phyloP scores from a whole-genome alignment of 2,113 vertebrate species.

The Gasterosteus nipponicus region DNA sequence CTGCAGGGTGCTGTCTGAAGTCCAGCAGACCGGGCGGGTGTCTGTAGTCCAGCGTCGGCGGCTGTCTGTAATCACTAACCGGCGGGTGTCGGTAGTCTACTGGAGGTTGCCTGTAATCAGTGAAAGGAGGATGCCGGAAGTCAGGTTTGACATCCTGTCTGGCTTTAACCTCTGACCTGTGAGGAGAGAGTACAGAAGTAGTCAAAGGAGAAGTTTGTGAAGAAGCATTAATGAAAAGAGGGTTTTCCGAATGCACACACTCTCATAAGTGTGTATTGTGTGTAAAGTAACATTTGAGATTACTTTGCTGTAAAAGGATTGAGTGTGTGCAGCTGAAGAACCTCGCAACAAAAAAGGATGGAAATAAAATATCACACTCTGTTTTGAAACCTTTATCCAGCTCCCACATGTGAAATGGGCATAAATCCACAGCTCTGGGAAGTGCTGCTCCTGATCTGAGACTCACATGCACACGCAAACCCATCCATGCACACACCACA shows the following conservation, averaged over 20 bases:
- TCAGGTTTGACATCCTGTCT: conserved; percentile 99
- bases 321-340: conserved; percentile 6
- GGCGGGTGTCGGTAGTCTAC: conserved; percentile 97
- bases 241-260: background rate
- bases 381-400: conserved; percentile 50
- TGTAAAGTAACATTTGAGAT: background rate
- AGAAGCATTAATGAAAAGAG: background rate
- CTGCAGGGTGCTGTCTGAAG: conserved; percentile 92
- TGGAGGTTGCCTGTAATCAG: conserved; percentile 94
- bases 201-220: conserved; percentile 10
- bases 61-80: conserved; percentile 92
- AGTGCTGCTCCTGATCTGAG: conserved; percentile 34
- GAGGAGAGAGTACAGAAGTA: conserved; percentile 69
- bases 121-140: conserved; percentile 94
- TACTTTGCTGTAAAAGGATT: background rate
- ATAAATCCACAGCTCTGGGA: conserved; percentile 47
- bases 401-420: conserved; percentile 31
- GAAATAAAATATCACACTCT: conserved; percentile 50
- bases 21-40: conserved; percentile 93
- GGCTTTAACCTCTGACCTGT: conserved; percentile 98
- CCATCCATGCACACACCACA: conserved; percentile 11
- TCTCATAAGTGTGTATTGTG: background rate
- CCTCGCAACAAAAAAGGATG: conserved; percentile 13
- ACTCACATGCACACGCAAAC: conserved; percentile 4
- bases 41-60: conserved; percentile 92